Conservation (phyloP, 2,113 vertebrate species). For the Alouatta palliata region DNA sequence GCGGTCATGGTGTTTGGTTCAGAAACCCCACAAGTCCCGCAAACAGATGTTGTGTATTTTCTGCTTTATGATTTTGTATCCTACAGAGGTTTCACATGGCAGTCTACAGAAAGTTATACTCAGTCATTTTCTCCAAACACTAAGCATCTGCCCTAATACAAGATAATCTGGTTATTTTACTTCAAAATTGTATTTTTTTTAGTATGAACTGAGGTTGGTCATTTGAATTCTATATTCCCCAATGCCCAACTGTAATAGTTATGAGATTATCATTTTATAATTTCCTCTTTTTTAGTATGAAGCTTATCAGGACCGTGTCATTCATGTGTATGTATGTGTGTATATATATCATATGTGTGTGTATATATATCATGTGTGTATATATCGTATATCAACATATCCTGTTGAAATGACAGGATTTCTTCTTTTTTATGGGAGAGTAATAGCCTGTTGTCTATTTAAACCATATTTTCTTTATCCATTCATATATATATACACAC, state of each 20-base stretch:
- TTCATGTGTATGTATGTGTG: background rate
- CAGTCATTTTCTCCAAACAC: background rate
- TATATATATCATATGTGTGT: too few relatives aligned
- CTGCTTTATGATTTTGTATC: background rate
- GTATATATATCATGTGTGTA: too few relatives aligned
- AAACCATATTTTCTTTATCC: too few relatives aligned
- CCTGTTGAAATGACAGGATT: too few relatives aligned
- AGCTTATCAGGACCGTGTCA: background rate
- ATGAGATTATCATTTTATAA: background rate
- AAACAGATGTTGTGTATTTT: background rate
- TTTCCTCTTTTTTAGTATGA: background rate
- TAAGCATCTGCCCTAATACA: background rate
- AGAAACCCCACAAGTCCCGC: background rate
- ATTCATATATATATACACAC: too few relatives aligned
- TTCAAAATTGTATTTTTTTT: too few relatives aligned
- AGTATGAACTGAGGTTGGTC: too few relatives aligned
- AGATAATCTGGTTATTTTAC: background rate
- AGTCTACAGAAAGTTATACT: background rate
- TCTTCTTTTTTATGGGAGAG: too few relatives aligned
- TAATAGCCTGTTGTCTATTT: too few relatives aligned
- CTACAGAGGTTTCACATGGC: background rate
- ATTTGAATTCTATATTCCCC: too few relatives aligned
- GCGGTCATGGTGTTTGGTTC: background rate
- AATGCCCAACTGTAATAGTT: background rate
- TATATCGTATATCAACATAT: too few relatives aligned